Evolutionary conservation across 2,888 invertebrate genomes (phyloP).

Genomic region (Tiliacea aurago): DNA sequence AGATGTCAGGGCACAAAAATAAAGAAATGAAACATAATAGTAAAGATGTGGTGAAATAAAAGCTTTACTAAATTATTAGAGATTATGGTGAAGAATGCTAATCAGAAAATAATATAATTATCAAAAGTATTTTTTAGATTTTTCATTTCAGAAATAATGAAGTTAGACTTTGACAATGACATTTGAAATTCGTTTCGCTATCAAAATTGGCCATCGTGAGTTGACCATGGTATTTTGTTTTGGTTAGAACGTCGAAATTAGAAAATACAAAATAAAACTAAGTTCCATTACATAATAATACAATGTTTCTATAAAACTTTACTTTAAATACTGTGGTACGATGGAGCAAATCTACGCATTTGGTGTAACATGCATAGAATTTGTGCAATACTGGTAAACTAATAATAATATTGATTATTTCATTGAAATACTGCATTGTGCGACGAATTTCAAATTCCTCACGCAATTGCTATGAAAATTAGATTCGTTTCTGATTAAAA

Average conservation of each 20-base stretch:
- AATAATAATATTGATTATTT: conserved; percentile 58
- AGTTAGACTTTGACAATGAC: not conserved
- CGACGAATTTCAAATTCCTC: not conserved
- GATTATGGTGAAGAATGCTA: too few species aligned
- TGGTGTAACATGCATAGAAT: conserved; percentile 79
- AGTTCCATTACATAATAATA: conserved; percentile 39
- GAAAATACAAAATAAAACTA: conserved; percentile 3
- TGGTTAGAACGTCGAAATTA: conserved; percentile 13
- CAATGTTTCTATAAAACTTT: conserved; percentile 15
- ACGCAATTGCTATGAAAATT: not conserved
- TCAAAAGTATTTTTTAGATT: too few species aligned
- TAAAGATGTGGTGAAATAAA: too few species aligned
- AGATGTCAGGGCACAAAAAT: not conserved
- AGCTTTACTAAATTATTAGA: not conserved
- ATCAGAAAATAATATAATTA: not conserved
- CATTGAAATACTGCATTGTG: conserved; percentile 6
- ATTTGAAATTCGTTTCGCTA: conserved; percentile 28
- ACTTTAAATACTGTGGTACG: conserved; percentile 24
- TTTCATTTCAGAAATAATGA: not conserved
- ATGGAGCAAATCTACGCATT: conserved; percentile 85
- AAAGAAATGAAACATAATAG: too few species aligned
- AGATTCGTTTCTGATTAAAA: not conserved
- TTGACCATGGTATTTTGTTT: conserved; percentile 19
- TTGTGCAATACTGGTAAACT: conserved; percentile 80
- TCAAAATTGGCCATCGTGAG: conserved; percentile 32